A percentile compares a stretch with the other conserved stretches of the same genome.
phyloP scores from a whole-genome alignment of 2,797 vertebrate species.

The Smutsia temminckii region DNA sequence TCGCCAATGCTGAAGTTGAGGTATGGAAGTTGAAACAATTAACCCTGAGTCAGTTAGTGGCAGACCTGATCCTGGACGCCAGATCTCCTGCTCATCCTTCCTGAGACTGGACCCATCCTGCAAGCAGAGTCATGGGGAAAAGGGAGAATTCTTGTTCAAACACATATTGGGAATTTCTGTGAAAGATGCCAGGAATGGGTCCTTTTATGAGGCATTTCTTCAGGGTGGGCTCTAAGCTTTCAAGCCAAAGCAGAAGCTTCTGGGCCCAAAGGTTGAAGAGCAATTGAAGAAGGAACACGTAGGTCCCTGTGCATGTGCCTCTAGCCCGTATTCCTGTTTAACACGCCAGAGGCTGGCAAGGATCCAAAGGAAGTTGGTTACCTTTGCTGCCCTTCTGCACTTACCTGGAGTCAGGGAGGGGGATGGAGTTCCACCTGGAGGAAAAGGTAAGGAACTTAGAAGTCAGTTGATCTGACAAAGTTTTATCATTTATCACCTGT shows the following conservation, averaged over 20 bases:
- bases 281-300: not conserved
- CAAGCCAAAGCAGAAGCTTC: not conserved
- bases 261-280: not conserved
- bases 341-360: too few species aligned
- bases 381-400: not conserved
- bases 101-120: not conserved
- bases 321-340: not conserved
- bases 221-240: not conserved
- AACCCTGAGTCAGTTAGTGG: not conserved
- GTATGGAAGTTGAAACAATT: not conserved
- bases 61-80: not conserved
- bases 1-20: not conserved
- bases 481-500: not conserved
- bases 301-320: fast-evolving
- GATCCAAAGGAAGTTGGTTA: not conserved
- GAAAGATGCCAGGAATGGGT: not conserved
- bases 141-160: not conserved
- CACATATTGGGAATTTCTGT: not conserved
- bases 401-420: not conserved
- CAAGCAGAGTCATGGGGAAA: not conserved
- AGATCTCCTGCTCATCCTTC: not conserved
- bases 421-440: not conserved
- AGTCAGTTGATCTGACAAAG: not conserved
- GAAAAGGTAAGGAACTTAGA: not conserved
- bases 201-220: not conserved